Evolutionary conservation across 2,888 invertebrate species (phyloP), one percentile per base, ranked within the genome.

Genomic region (Teleiodes luculella): DNA sequence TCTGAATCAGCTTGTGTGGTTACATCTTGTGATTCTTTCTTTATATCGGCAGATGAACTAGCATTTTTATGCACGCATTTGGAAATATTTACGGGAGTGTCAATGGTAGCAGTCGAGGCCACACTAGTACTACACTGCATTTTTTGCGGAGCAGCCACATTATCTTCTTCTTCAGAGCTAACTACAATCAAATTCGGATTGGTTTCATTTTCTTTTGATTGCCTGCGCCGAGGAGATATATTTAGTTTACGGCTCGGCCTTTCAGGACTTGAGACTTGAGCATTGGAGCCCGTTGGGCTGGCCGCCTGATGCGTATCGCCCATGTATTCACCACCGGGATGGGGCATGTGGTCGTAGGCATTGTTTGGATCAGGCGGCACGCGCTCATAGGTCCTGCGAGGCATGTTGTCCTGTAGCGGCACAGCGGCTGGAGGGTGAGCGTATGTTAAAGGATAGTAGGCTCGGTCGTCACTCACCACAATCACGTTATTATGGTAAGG

Each of bases 101-200:
- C 36, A 37, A 20, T 36, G 5, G 24, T 13, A 13, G 20, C 20
- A 11, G 39, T 41, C 18, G 20, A 13, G 18, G 43, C 13, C n/a
- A 28, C 28, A 10, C 28, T 43, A 28, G 2, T 24, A 24, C 43
- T 43, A 4, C 20, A 43, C 14, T 28, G 24, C 20, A 24, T 43
- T 28, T 28, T 24, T 43, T 24, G 28, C 20, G 80, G 79, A 24
- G 62, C 60, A 28, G 72, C 61, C 18, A 65, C 64, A 70, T 81
- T 78, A 35, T 90, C 90, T 64, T 90, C 90, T 52, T 90, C 90
- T 61, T 89, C 90, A 46, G 90, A 90, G 66, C 89, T 89, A 1
- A 90, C 80, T 74, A 88, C 90, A 66, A 90, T 89, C 53, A 79
- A 72, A 74, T 79, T 81, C 48, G 77, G 61, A 63, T 72, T 68